phyloP scores from a whole-genome alignment of 2,113 vertebrate genomes.

The Apteryx owenii region DNA sequence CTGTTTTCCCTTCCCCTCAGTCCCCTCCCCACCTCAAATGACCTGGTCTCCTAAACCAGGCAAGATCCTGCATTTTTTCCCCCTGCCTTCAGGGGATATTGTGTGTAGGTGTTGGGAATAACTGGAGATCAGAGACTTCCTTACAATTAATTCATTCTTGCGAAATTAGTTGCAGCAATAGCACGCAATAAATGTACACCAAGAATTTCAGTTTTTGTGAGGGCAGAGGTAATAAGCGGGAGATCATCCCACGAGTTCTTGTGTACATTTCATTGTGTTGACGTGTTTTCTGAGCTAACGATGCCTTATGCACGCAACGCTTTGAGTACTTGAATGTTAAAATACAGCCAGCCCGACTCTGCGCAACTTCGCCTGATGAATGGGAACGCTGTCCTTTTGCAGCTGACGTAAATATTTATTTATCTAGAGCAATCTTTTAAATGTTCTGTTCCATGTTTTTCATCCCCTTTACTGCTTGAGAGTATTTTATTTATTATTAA shows the following conservation, averaged over 20 bases:
- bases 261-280: neutral
- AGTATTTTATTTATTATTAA: neutral
- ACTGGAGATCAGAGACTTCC: neutral
- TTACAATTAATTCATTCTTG: neutral
- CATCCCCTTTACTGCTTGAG: neutral
- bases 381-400: neutral
- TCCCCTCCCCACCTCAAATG: neutral
- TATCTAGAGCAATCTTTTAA: neutral
- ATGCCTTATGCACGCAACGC: neutral
- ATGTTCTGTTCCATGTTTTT: neutral
- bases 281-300: neutral
- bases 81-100: neutral
- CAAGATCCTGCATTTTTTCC: neutral
- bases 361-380: neutral
- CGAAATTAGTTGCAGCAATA: neutral
- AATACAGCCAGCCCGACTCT: neutral
- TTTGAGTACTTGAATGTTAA: neutral
- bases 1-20: neutral
- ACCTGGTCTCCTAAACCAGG: neutral
- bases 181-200: neutral
- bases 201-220: neutral
- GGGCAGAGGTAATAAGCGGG: conserved; percentile 33
- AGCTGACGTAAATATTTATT: neutral
- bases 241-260: neutral
- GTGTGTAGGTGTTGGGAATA: neutral